Percentiles rank a stretch among this genome's conserved stretches.
These are phyloP conservation scores for Notolepis coatsorum DNA, from an alignment of 2,797 vertebrate genomes.

Conservation along the genomic window DNA sequence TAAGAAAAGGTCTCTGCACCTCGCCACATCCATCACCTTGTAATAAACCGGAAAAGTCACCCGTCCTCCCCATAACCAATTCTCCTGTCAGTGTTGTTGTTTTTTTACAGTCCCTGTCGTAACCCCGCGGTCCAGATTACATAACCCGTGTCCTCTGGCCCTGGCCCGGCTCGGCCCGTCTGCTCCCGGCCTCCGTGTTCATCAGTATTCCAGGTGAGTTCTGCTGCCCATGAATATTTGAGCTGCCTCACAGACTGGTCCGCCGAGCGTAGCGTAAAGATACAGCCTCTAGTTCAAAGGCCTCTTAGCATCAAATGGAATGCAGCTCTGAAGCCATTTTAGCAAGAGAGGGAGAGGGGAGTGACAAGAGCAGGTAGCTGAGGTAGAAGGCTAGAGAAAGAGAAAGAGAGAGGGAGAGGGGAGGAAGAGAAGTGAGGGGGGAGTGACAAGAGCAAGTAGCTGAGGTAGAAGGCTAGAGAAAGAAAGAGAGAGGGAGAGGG, in stretches of 20 bases:
- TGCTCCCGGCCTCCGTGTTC: slow-evolving; percentile 12
- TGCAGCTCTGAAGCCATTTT: slow-evolving; percentile 51
- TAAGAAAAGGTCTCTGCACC: slow-evolving; percentile 49
- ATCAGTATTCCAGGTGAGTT: slow-evolving; percentile 68
- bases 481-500: slow-evolving; percentile 2
- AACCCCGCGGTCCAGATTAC: no score
- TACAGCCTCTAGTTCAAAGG: slow-evolving; percentile 71
- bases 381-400: slow-evolving; percentile 1
- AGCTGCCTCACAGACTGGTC: slow-evolving; percentile 50
- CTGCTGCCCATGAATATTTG: slow-evolving; percentile 71
- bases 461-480: slow-evolving; percentile 1
- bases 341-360: slow-evolving; percentile 10
- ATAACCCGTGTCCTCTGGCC: not conserved
- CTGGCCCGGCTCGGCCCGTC: slow-evolving; percentile 25
- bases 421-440: not conserved
- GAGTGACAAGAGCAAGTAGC: not conserved
- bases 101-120: slow-evolving; percentile 31
- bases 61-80: slow-evolving; percentile 16
- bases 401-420: slow-evolving; percentile 1
- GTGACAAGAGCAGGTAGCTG: not conserved
- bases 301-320: slow-evolving; percentile 73
- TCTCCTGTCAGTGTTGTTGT: no score
- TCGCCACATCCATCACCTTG: slow-evolving; percentile 32
- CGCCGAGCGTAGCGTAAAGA: slow-evolving; percentile 51
- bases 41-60: slow-evolving; percentile 20